Base-by-base conservation (phyloP, 2,888 invertebrate species). In the Parasteatoda lunata region DNA sequence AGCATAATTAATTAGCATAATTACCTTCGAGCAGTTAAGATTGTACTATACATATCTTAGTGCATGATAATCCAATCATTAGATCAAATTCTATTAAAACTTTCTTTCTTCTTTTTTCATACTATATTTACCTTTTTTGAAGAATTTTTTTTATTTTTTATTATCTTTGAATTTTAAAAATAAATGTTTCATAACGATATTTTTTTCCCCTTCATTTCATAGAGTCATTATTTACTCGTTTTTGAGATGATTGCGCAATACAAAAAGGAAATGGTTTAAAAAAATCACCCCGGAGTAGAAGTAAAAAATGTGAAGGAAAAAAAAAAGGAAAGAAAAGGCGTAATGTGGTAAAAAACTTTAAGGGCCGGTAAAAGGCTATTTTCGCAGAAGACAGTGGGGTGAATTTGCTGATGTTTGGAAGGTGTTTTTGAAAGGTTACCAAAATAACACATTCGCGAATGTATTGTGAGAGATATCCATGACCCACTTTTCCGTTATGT, bases 391-490 rank as follows among this genome's bases (percentile, higher is more conserved):
- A 80, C 80, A 77, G 71, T 72, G 80, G 80, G 71, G 80, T 80
- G 71, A 86, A 86, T 80, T 80, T 86, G 71, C 80, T 80, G 80
- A 79, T 73, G 77, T 87, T 87, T 72, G 72, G 73, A 69, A 75
- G 77, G 65, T 82, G 81, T 77, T 87, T 83, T 86, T 81, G 69
- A 69, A 68, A 64, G 82, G 86, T 77, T 81, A 82, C 86, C 51
- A 87, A 87, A 87, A 87, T 87, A 87, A 87, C 81, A 51, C 71
- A 77, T 65, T 72, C 68, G 86, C 73, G 82, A 87, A 72, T 51
- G 86, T 81, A 87, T 87, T 87, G 86, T 87, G 81, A 68, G 73
- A 87, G 73, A 87, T 81, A 77, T 82, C 86, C 86, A 65, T 87
- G 86, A 87, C 86, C 86, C 69, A 87, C 82, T 87, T 87, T 64